These are phyloP conservation scores for Oreonectes daqikongensis DNA, from an alignment of 2,797 vertebrate genomes.

Conservation along the genomic window DNA sequence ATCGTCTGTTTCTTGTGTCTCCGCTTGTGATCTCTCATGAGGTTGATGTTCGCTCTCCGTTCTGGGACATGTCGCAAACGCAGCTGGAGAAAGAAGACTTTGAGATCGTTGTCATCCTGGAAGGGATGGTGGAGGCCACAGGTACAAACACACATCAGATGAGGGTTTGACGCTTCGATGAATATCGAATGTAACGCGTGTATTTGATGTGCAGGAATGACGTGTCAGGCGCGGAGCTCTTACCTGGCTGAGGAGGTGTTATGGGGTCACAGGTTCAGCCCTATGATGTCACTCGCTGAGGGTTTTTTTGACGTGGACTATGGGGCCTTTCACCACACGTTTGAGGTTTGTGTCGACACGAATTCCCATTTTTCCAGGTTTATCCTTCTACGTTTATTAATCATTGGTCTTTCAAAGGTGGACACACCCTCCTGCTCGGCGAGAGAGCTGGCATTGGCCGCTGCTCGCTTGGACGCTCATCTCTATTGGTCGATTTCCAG, in stretches of 20 bases:
- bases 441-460: slow-evolving; percentile 83
- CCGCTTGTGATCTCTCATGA: slow-evolving; percentile 96
- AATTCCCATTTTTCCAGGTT: neutral
- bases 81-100: slow-evolving; percentile 95
- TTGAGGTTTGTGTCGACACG: slow-evolving; percentile 73
- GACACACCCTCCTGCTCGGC: slow-evolving; percentile 89
- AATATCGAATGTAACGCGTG: neutral
- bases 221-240: slow-evolving; percentile 92
- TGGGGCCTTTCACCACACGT: slow-evolving; percentile 90
- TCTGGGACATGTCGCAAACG: slow-evolving; percentile 92
- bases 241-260: slow-evolving; percentile 88
- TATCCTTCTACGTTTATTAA: neutral
- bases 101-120: slow-evolving; percentile 97
- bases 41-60: slow-evolving; percentile 86
- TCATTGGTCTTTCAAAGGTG: slow-evolving; percentile 69
- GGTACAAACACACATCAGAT: slow-evolving; percentile 70
- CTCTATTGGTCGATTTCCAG: slow-evolving; percentile 95
- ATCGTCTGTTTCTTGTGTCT: slow-evolving; percentile 95
- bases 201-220: slow-evolving; percentile 81
- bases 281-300: slow-evolving; percentile 88
- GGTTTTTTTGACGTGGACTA: slow-evolving; percentile 95
- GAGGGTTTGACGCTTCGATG: no score
- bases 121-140: slow-evolving; percentile 97
- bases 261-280: slow-evolving; percentile 94
- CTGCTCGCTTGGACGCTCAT: slow-evolving; percentile 86